These are phyloP conservation scores for Cervus canadensis DNA, from an alignment of 2,113 vertebrate species.

Conservation along the genomic window DNA sequence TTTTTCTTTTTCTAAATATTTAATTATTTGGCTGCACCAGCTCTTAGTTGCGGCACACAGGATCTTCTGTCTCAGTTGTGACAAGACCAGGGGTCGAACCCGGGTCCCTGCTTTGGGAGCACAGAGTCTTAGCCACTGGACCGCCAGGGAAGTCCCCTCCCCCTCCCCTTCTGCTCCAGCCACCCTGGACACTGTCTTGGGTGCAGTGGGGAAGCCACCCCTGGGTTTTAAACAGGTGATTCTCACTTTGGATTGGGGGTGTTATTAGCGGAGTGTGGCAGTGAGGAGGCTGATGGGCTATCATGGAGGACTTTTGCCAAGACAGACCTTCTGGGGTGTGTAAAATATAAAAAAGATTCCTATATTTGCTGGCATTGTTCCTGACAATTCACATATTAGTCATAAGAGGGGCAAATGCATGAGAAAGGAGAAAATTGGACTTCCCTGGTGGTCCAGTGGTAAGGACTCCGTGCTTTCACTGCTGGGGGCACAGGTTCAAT, in stretches of 20 bases:
- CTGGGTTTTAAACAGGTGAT: background rate
- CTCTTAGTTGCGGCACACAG: background rate
- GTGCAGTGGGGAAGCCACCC: background rate
- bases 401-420: background rate
- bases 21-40: background rate
- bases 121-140: background rate
- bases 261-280: background rate
- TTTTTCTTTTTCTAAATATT: background rate
- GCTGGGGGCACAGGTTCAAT: background rate
- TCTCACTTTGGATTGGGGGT: background rate
- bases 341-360: background rate
- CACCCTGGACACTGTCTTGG: background rate
- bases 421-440: fast-evolving
- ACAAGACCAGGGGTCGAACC: background rate
- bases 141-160: background rate
- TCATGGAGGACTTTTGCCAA: background rate
- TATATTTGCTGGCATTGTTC: background rate
- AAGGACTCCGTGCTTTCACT: background rate
- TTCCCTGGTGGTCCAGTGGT: background rate
- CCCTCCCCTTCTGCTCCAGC: background rate
- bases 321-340: background rate
- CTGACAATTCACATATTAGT: background rate
- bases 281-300: background rate
- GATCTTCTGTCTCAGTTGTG: background rate
- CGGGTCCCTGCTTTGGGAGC: background rate